Percentiles rank a stretch among this genome's conserved stretches.
Conservation (phyloP, 2,888 invertebrate genomes). For the Elmis aenea region DNA sequence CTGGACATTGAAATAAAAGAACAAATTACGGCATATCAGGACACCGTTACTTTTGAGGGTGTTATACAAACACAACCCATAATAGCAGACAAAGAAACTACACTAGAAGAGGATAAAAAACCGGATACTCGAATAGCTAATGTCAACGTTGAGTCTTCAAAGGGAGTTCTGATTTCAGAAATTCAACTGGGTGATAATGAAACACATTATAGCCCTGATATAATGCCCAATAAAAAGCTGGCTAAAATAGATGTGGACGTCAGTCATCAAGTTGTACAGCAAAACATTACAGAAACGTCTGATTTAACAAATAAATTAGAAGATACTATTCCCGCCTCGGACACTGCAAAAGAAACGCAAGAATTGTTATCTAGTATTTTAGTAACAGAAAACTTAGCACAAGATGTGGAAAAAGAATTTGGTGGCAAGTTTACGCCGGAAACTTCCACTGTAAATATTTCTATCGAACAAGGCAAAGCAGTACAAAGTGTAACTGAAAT, state of each 20-base stretch:
- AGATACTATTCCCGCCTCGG: conserved; percentile 29
- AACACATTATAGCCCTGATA: conserved; percentile 36
- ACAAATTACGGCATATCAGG: conserved; percentile 29
- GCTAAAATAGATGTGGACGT: conserved; percentile 36
- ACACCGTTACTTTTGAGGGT: conserved; percentile 39
- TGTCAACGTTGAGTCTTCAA: conserved; percentile 43
- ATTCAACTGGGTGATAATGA: conserved; percentile 47
- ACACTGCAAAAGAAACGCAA: conserved; percentile 42
- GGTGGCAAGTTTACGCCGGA: conserved; percentile 47
- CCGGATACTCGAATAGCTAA: conserved; percentile 46
- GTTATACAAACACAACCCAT: conserved; percentile 40
- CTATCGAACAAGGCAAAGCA: conserved; percentile 49
- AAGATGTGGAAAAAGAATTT: conserved; percentile 52
- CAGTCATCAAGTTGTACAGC: conserved; percentile 44
- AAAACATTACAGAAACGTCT: conserved; percentile 29
- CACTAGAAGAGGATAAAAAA: conserved; percentile 33
- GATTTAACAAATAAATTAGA: conserved; percentile 32
- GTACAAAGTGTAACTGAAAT: conserved; percentile 44
- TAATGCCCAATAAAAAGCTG: conserved; percentile 36
- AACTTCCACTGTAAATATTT: conserved; percentile 46
- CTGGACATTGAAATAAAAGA: conserved; percentile 24
- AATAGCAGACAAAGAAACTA: conserved; percentile 45
- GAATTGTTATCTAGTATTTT: conserved; percentile 48
- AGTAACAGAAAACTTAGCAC: conserved; percentile 45
- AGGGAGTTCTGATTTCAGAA: conserved; percentile 44